A percentile compares a stretch with the other conserved stretches of the same genome.
Conservation (phyloP, 2,797 vertebrate species). For the Somateria mollissima region DNA sequence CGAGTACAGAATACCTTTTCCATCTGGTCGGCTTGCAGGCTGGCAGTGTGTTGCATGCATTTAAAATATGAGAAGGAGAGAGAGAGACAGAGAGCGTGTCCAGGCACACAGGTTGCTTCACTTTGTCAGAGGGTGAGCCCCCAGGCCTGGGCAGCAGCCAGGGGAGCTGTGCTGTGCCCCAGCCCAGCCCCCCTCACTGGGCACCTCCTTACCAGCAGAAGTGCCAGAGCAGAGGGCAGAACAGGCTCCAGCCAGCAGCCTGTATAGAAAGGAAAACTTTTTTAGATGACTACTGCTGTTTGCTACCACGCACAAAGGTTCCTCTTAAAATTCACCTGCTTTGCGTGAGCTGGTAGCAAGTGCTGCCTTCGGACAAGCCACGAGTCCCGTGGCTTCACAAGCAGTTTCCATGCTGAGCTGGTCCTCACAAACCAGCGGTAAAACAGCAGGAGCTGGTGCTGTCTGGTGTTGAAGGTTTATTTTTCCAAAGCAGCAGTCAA, state of each 20-base stretch:
- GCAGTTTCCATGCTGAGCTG: not conserved
- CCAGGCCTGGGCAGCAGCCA: no score
- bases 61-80: not conserved
- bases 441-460: not conserved
- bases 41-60: not conserved
- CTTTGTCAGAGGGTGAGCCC: not conserved
- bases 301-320: accelerated
- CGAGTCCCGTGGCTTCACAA: not conserved
- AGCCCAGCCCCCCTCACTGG: no score
- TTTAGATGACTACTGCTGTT: not conserved
- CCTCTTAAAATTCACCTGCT: not conserved
- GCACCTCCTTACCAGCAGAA: not conserved
- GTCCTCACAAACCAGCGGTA: not conserved
- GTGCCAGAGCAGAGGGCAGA: not conserved
- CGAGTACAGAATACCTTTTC: not conserved
- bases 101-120: no score
- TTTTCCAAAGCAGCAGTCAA: not conserved
- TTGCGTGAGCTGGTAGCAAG: not conserved
- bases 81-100: not conserved
- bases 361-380: not conserved
- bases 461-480: not conserved
- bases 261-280: not conserved
- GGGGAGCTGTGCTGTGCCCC: no score
- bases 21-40: no score
- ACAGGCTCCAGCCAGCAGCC: not conserved